Base-by-base conservation (phyloP, 2,888 invertebrate genomes). In the Leptodirus hochenwartii region DNA sequence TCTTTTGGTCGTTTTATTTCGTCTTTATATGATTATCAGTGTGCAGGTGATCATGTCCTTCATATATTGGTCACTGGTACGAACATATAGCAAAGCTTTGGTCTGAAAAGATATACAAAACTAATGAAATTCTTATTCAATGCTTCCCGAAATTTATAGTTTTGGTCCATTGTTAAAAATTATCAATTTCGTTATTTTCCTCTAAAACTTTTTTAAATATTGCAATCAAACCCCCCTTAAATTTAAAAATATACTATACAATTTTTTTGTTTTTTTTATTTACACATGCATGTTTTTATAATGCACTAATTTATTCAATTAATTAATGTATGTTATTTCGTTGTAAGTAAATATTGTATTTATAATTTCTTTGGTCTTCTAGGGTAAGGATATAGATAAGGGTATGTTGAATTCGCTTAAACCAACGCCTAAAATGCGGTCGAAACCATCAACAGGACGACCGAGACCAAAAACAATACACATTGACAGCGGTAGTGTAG, bases 401-500 rank as follows among this genome's bases (percentile, higher is more conserved):
- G 47, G 56, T 11, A 72, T 74, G 38, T 49, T 71, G 34, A 56
- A 66, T 40, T 57, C 64, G 17, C 57, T 71, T 41, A 69, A 72
- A 46, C 66, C 62, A 38, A 58, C 59, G 14, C 61, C 68, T 32
- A 74, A 72, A 49, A 58, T 75, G 56, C 59, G 78, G 41, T 59
- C 65, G 36, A 74, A 73, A 53, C 63, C 62, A 31, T 61, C 64
- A 29, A 61, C 67, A 13, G 51, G 55, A 32, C 68, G 84, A 37
- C 84, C 81, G 24, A 62, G 87, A 16, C 87, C 87, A 28, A 87
- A 87, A 61, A 88, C 87, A 24, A 85, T 88, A 37, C 87, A 88
- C 51, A 82, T 85, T 37, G 85, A 85, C 52, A 73, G 76, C 46
- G 74, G 76, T 30, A 72, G 75, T 22, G 67, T 77, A 29, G 79